These are phyloP conservation scores for Platysteira castanea DNA, from an alignment of 2,113 vertebrate species.

Conservation along the genomic window DNA sequence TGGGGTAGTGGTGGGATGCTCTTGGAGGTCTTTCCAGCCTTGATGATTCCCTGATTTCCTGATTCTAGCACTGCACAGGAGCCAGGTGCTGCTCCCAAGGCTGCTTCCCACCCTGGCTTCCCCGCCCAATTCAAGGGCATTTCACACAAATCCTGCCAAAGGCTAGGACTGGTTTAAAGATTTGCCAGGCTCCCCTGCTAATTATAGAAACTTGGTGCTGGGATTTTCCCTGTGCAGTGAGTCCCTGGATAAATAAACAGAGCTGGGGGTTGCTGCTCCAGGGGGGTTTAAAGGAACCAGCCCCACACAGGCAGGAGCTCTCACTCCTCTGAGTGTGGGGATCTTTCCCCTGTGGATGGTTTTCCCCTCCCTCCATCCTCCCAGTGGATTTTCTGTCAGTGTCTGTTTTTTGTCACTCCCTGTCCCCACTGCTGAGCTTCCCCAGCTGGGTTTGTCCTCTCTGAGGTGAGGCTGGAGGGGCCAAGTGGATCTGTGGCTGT, in stretches of 20 bases:
- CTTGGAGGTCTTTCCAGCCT: neutral
- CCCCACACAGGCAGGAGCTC: neutral
- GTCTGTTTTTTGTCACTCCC: neutral
- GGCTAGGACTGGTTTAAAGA: neutral
- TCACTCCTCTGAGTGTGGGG: neutral
- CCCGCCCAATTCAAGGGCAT: neutral
- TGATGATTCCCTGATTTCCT: neutral
- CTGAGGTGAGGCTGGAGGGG: neutral
- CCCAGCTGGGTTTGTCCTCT: neutral
- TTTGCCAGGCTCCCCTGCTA: constrained; percentile 21
- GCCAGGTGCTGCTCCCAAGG: neutral
- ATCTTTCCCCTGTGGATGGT: neutral
- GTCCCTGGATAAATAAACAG: neutral
- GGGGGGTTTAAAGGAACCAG: neutral
- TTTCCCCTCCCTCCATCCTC: neutral
- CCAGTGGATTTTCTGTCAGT: neutral
- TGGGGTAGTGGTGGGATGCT: neutral
- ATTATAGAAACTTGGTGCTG: constrained; percentile 36
- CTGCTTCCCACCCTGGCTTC: neutral
- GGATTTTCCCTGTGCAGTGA: neutral
- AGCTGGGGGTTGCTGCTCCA: neutral
- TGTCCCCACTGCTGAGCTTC: neutral
- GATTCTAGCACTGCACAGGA: neutral
- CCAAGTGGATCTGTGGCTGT: neutral
- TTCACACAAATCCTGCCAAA: neutral